Base-by-base conservation (phyloP, 2,113 vertebrate genomes). In the Dipodomys stephensi region DNA sequence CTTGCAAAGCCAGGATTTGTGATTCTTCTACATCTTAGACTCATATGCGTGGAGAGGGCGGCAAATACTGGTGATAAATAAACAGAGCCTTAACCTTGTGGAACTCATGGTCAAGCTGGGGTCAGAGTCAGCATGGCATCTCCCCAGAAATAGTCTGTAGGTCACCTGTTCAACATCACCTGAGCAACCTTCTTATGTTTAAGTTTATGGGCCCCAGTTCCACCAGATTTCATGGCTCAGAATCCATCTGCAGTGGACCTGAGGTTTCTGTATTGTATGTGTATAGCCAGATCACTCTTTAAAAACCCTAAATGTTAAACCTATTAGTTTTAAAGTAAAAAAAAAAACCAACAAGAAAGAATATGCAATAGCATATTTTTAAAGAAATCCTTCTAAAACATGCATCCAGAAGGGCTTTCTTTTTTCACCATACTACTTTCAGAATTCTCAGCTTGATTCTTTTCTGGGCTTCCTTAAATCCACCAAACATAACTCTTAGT, bases 401-500 rank as follows among this genome's bases (percentile, higher is more conserved):
- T 68, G 60, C 13, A 82, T 79, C 44, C 60, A 20, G 65, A 92
- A 91, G 32, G 69, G 32, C 46, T 11, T 67, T 93, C 20, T 82
- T 87, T 73, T 87, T 74, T 94, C 1, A 2, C 28, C 65, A 91
- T 71, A 87, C 22, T 7, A 80, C 64, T 92, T 80, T 84, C 76
- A 89, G 78, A 93, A 89, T 92, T 92, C 92, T 87, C 86, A 73
- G 65, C 49, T 72, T 44, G 91, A 68, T 28, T 95, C 69, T 94
- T 95, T 95, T 65, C 96, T 90, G 39, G 30, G 88, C 82, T 95
- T 73, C 90, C 82, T 95, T 90, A 94, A 95, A 93, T 95, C 88
- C 79, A 78, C 85, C 93, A 94, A 76, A 93, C 87, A 92, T 96
- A 95, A 97, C 87, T 97, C 94, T 96, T 95, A 93, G 78, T 96